Conservation (phyloP, 2,888 invertebrate genomes). For the Oligia fasciuncula region DNA sequence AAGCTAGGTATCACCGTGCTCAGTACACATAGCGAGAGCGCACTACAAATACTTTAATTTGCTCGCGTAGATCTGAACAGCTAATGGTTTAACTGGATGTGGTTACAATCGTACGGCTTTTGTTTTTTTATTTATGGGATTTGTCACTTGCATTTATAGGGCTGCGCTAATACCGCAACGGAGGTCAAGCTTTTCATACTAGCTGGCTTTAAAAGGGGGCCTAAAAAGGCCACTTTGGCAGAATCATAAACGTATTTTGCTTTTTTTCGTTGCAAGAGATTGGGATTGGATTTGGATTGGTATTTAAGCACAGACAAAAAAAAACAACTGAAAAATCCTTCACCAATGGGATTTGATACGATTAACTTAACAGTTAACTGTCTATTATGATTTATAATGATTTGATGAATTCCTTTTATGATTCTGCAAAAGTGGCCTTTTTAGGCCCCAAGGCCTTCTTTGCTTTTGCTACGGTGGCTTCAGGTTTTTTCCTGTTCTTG, state of each 20-base stretch:
- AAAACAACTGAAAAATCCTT: too few species aligned
- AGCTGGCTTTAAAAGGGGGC: neutral
- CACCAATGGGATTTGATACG: too few species aligned
- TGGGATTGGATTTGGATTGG: too few species aligned
- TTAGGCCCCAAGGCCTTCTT: too few species aligned
- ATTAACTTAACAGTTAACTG: too few species aligned
- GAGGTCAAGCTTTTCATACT: neutral
- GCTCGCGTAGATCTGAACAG: conserved; percentile 42
- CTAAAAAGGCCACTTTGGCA: too few species aligned
- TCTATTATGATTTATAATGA: too few species aligned
- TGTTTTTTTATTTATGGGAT: neutral
- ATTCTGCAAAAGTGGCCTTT: too few species aligned
- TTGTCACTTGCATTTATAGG: neutral
- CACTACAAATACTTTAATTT: conserved; percentile 72
- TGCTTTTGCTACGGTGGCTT: neutral
- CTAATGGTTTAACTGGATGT: conserved; percentile 45
- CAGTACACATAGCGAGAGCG: conserved; percentile 54
- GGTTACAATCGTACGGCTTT: neutral
- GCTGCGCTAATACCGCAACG: neutral
- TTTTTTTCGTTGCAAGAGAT: too few species aligned
- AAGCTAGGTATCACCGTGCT: conserved; percentile 65
- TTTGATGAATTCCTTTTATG: too few species aligned
- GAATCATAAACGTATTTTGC: too few species aligned
- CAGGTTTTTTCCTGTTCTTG: neutral
- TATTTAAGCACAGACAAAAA: too few species aligned